These are phyloP conservation scores for Eriosoma lanigerum DNA, from an alignment of 1,140 invertebrate genomes.

Conservation along the genomic window DNA sequence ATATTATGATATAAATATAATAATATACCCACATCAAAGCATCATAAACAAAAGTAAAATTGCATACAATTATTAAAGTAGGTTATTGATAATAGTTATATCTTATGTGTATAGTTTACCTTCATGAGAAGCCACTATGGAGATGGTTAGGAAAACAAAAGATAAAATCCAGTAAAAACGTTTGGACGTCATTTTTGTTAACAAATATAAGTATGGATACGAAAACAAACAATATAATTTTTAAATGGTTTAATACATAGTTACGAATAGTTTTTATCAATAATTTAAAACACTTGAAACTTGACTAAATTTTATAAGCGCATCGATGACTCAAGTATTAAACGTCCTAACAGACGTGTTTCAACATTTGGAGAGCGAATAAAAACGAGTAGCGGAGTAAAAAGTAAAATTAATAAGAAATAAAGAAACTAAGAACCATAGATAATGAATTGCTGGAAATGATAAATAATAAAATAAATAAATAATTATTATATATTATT, in stretches of 20 bases:
- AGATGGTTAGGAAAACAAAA: conserved; percentile 15
- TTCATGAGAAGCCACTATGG: not conserved
- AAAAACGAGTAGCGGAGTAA: not conserved
- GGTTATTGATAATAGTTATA: too few species aligned
- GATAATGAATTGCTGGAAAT: not conserved
- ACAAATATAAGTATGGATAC: not conserved
- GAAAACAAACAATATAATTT: not conserved
- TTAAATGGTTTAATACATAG: not conserved
- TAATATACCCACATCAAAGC: too few species aligned
- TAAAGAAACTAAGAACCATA: too few species aligned
- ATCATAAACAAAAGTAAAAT: too few species aligned
- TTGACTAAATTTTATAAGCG: too few species aligned
- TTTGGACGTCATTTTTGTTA: conserved; percentile 6
- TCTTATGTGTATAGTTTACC: not conserved
- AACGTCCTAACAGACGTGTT: too few species aligned
- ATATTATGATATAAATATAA: too few species aligned
- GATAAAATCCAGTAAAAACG: not conserved
- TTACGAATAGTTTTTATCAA: not conserved
- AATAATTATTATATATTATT: conserved; percentile 20
- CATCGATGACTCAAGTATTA: too few species aligned
- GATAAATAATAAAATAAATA: not conserved
- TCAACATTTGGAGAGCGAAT: not conserved
- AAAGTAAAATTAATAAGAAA: not conserved
- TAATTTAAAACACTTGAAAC: too few species aligned
- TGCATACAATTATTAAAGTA: too few species aligned